phyloP scores from a whole-genome alignment of 2,797 vertebrate species.

The Echiichthys vipera region DNA sequence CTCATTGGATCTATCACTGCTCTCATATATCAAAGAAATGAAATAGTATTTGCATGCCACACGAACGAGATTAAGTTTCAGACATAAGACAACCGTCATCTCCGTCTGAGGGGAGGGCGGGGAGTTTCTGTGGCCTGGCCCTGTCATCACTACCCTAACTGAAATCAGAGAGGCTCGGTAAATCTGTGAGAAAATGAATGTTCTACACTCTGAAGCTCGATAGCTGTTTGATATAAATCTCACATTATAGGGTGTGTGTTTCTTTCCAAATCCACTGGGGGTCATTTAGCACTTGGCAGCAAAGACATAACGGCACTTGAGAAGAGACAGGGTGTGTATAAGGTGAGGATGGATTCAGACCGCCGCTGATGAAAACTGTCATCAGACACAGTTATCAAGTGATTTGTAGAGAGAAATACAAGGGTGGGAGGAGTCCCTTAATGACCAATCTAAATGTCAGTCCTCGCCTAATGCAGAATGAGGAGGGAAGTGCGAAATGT shows the following conservation, averaged over 20 bases:
- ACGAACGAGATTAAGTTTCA: slow-evolving; percentile 67
- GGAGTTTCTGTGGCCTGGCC: slow-evolving; percentile 45
- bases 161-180: slow-evolving; percentile 70
- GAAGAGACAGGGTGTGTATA: slow-evolving; percentile 58
- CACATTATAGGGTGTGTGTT: slow-evolving; percentile 50
- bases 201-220: slow-evolving; percentile 11
- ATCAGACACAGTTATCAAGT: slow-evolving; percentile 46
- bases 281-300: slow-evolving; percentile 54
- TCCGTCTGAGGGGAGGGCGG: slow-evolving; percentile 35
- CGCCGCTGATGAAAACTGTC: slow-evolving; percentile 59
- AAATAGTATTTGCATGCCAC: slow-evolving; percentile 44
- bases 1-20: slow-evolving; percentile 53
- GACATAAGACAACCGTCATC: slow-evolving; percentile 44
- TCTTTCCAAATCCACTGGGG: slow-evolving; percentile 52
- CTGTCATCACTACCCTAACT: slow-evolving; percentile 66
- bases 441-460: slow-evolving; percentile 34
- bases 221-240: slow-evolving; percentile 49
- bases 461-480: background rate
- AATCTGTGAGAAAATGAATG: slow-evolving; percentile 43
- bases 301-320: slow-evolving; percentile 67
- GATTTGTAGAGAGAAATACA: slow-evolving; percentile 57
- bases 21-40: slow-evolving; percentile 76
- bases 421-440: background rate
- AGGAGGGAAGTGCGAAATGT: slow-evolving; percentile 12
- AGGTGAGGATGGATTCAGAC: slow-evolving; percentile 55